Base-by-base conservation (phyloP, 2,888 invertebrate genomes). In the Lordiphosa fenestrarum region DNA sequence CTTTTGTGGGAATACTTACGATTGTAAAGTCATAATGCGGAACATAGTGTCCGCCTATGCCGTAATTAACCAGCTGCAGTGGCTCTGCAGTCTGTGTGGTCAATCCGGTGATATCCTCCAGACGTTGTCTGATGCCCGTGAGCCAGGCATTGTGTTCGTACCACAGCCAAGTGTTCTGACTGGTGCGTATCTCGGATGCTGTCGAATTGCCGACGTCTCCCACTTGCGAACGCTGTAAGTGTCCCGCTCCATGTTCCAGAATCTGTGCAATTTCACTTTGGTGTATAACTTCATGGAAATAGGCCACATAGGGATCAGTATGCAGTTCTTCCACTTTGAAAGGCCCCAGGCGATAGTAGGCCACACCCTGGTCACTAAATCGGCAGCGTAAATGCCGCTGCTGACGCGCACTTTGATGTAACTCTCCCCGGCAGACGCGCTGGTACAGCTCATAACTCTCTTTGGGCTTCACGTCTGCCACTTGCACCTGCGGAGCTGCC, bases 41-140 rank as follows among this genome's bases (percentile, higher is more conserved):
- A 86, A 98, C 98, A 89, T 99, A 99, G 89, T 99, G 98, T 0
- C 98, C 99, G 6, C 98, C 99, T 67, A 99, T 95, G n/a, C 99
- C 99, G 89, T 99, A 99, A 91, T 99, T 99, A 71, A 98, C 98
- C 52, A 99, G 96, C 91, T 99, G 99, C 71, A 99, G 91, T 84
- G 98, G 96, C 89, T 99, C 99, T 82, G 66, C 73, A 10, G 56
- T 66, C 1, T 50, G 44, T n/a, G 72, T 53, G 23, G 46, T 68
- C 7, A 85, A 52, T 2, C 77, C 83, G 0, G 77, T 80, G 23
- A 80, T 58, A 44, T 84, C 74, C n/a, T 56, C 52, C 4, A 85
- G 41, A 3, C 74, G 63, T 23, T 58, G 67, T 4, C 35, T 60
- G 1, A 84, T 37, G 9, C 21, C 90, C 89, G 49, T 62, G 52